These are phyloP conservation scores for Umimayanthus chanpuru DNA, from an alignment of 92 coral and sea anemone genomes.

Conservation along the genomic window DNA sequence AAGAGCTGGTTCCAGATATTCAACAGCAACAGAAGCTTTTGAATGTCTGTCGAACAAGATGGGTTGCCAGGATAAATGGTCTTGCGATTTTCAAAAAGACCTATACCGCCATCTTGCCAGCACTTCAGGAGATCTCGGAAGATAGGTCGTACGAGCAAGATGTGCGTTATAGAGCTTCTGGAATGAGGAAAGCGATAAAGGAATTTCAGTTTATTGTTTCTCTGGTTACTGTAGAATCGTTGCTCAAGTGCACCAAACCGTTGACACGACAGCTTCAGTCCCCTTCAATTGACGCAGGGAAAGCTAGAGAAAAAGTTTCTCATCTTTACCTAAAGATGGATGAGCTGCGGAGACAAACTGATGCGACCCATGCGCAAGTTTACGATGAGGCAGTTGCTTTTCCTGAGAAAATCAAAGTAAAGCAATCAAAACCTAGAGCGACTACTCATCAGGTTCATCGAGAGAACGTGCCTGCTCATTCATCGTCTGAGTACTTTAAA, in stretches of 20 bases:
- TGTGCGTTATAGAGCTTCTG: conserved; percentile 45
- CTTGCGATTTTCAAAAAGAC: conserved; percentile 32
- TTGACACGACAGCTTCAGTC: conserved; percentile 53
- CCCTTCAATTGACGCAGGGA: conserved; percentile 49
- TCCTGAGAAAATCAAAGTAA: conserved; percentile 13
- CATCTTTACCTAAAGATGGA: conserved; percentile 20
- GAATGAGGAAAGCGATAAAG: conserved; percentile 50
- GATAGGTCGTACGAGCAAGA: conserved; percentile 33
- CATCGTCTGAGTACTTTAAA: conserved; percentile 42
- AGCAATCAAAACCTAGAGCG: conserved; percentile 25
- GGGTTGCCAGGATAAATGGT: conserved; percentile 44
- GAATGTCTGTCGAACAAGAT: conserved; percentile 46
- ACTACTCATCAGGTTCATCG: conserved; percentile 36
- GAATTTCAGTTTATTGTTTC: conserved; percentile 45
- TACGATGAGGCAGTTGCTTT: conserved; percentile 38
- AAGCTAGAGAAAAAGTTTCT: conserved; percentile 42
- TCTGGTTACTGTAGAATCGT: conserved; percentile 44
- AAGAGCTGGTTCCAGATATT: too few relatives aligned
- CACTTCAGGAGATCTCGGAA: conserved; percentile 29
- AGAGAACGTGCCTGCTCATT: conserved; percentile 47
- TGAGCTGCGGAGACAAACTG: conserved; percentile 30
- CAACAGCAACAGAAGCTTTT: conserved; percentile 36
- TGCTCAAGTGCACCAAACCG: conserved; percentile 44
- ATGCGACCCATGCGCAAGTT: conserved; percentile 4
- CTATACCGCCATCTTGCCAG: conserved; percentile 34